A percentile compares a stretch with the other conserved stretches of the same genome.
Evolutionary conservation across 2,888 invertebrate species (phyloP).

Genomic region (Clanis bilineata): DNA sequence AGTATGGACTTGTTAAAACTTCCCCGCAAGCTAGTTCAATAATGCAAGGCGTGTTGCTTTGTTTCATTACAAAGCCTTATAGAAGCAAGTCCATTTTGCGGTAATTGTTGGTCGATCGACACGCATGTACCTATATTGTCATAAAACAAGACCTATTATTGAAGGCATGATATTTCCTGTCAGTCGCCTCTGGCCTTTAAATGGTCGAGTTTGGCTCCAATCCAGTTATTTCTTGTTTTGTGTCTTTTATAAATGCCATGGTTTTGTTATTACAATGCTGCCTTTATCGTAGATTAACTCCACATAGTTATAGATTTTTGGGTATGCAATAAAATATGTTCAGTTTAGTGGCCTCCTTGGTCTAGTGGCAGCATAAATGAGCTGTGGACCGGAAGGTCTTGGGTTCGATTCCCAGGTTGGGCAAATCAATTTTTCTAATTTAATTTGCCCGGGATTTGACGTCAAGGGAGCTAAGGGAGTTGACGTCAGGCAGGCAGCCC

Average conservation of each 20-base stretch:
- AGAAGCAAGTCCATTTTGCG: conserved; percentile 20
- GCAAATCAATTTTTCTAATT: too few species aligned
- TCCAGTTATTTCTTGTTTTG: conserved; percentile 55
- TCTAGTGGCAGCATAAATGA: too few species aligned
- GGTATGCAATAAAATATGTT: too few species aligned
- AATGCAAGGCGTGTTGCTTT: background rate
- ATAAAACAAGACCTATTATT: conserved; percentile 54
- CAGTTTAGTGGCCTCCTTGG: too few species aligned
- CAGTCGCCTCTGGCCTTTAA: conserved; percentile 52
- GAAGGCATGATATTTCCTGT: conserved; percentile 52
- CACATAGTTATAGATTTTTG: too few species aligned
- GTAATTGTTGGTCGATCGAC: conserved; percentile 29
- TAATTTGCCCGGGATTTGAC: too few species aligned
- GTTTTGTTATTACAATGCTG: conserved; percentile 30
- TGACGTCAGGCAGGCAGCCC: too few species aligned
- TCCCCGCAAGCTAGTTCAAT: conserved; percentile 14
- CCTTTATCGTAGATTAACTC: conserved; percentile 30
- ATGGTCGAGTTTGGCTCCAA: conserved; percentile 50
- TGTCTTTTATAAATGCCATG: conserved; percentile 45
- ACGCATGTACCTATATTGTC: conserved; percentile 33
- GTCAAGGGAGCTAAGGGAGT: too few species aligned
- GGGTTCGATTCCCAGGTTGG: too few species aligned
- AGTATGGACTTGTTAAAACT: background rate
- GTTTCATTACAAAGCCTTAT: background rate
- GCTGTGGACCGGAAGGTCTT: too few species aligned